Percentiles rank a stretch among this genome's conserved stretches.
phyloP scores from a whole-genome alignment of 92 coral and sea anemone genomes.

The Galaxea fascicularis region DNA sequence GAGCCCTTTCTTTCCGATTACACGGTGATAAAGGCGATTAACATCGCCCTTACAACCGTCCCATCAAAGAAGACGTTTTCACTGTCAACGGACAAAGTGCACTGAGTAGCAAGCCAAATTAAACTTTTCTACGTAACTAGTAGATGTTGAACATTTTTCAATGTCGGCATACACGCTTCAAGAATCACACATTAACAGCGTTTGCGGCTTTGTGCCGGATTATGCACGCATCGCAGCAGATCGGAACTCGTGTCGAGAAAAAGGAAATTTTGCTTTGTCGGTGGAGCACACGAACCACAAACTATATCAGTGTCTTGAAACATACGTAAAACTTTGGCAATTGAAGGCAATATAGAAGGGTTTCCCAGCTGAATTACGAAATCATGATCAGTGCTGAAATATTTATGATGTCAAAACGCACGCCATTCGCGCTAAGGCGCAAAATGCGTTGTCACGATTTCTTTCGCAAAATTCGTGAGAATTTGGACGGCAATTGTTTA shows the following conservation, averaged over 20 bases:
- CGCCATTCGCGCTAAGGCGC: background rate
- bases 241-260: background rate
- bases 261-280: constrained; percentile 18
- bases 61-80: too few relatives aligned
- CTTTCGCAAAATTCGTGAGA: background rate
- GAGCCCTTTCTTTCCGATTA: too few relatives aligned
- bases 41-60: too few relatives aligned
- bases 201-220: background rate
- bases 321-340: background rate
- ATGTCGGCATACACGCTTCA: too few relatives aligned
- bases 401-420: background rate
- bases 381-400: background rate
- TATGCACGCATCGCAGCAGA: background rate
- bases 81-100: too few relatives aligned
- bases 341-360: background rate
- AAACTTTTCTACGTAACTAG: too few relatives aligned
- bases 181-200: background rate
- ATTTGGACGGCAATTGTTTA: background rate
- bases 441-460: constrained; percentile 9
- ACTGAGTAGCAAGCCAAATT: too few relatives aligned
- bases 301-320: background rate
- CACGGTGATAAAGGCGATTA: too few relatives aligned
- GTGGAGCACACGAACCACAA: background rate
- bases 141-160: too few relatives aligned
- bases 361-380: background rate